Conservation (phyloP, 2,888 invertebrate species). For the Agriopis marginaria region DNA sequence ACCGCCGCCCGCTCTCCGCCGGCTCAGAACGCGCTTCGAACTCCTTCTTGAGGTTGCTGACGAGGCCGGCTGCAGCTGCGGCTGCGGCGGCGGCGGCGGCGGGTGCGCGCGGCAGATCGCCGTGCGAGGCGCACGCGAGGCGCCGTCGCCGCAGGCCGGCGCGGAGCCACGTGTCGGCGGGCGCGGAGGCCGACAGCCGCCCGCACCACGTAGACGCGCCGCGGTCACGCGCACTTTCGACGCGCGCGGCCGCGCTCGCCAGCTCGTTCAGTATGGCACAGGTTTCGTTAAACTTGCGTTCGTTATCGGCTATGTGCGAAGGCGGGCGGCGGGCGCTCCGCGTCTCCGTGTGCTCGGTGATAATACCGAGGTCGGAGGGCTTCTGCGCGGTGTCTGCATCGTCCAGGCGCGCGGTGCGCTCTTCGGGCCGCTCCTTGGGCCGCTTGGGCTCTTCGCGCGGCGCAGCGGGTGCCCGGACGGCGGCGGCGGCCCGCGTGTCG, state of each 20-base stretch:
- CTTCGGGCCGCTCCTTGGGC: conserved; percentile 62
- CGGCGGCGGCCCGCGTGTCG: conserved; percentile 83
- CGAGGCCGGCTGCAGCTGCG: conserved; percentile 88
- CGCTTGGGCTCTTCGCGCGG: conserved; percentile 64
- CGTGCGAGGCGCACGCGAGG: conserved; percentile 72
- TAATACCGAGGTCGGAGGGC: conserved; percentile 42
- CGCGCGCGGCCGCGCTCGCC: conserved; percentile 75
- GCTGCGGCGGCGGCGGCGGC: conserved; percentile 67
- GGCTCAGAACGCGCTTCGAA: conserved; percentile 90
- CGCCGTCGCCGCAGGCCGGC: conserved; percentile 75
- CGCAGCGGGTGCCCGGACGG: conserved; percentile 43
- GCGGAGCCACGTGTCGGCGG: conserved; percentile 85
- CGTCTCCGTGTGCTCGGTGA: conserved; percentile 34
- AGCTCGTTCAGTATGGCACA: conserved; percentile 88
- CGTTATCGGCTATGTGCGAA: conserved; percentile 68
- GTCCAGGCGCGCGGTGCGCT: conserved; percentile 58
- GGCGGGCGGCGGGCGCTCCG: conserved; percentile 46
- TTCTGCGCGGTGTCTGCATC: conserved; percentile 60
- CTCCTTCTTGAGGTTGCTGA: conserved; percentile 94
- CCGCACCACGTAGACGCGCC: conserved; percentile 78
- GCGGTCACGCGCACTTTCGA: conserved; percentile 70
- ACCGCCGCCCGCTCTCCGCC: conserved; percentile 52
- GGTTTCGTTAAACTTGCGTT: conserved; percentile 80
- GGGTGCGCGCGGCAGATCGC: conserved; percentile 72
- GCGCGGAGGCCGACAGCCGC: conserved; percentile 88